A percentile compares a stretch with the other conserved stretches of the same genome.
phyloP scores from a whole-genome alignment of 2,797 vertebrate species.

The Loris lydekkerianus region DNA sequence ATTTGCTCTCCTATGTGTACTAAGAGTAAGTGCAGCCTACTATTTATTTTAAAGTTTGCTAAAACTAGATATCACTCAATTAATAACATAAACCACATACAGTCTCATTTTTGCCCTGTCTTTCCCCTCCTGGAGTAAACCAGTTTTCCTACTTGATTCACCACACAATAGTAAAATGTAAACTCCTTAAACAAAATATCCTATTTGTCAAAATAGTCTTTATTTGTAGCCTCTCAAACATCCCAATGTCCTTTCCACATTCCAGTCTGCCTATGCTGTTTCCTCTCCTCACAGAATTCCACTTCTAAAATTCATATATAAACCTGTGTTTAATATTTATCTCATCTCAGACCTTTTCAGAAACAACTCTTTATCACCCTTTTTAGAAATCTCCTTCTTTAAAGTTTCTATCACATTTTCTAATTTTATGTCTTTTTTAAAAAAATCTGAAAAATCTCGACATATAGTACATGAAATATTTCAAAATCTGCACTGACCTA shows the following conservation, averaged over 20 bases:
- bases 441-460: conserved; percentile 92
- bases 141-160: neutral
- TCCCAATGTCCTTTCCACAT: neutral
- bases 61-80: neutral
- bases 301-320: neutral
- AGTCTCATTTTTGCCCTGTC: neutral
- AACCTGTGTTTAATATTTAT: neutral
- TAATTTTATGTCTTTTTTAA: too few species aligned
- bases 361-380: neutral
- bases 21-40: neutral
- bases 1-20: neutral
- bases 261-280: neutral
- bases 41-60: neutral
- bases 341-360: neutral
- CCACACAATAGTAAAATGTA: neutral
- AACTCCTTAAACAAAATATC: neutral
- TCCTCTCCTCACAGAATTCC: accelerated
- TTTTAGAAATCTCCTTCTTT: neutral
- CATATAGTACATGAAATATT: conserved; percentile 91
- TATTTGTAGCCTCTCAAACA: neutral
- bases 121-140: neutral
- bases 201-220: neutral
- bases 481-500: conserved; percentile 90
- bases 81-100: accelerated
- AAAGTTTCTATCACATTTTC: neutral